Conservation (phyloP, 53 echinoderm and acorn worm genomes). For the Arbacia lixula region DNA sequence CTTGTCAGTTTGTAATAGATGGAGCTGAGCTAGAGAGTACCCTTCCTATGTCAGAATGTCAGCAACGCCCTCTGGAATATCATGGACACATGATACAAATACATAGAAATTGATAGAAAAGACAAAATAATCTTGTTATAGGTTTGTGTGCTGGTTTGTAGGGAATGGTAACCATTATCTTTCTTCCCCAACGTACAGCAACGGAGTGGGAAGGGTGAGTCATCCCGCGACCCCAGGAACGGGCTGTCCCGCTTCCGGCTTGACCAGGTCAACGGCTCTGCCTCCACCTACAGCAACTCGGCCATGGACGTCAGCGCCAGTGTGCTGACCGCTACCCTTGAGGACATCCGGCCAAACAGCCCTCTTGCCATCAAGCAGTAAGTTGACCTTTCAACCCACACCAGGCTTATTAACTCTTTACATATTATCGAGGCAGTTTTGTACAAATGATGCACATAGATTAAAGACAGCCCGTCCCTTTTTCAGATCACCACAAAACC, state of each 20-base stretch:
- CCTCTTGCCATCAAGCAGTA: conserved; percentile 95
- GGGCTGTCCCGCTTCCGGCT: conserved; percentile 91
- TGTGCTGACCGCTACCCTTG: conserved; percentile 75
- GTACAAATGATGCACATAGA: too few relatives aligned
- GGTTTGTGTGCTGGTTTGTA: too few relatives aligned
- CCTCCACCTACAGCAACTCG: conserved; percentile 69
- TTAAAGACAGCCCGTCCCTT: too few relatives aligned
- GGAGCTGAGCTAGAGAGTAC: conserved; percentile 81
- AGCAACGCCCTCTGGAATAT: too few relatives aligned
- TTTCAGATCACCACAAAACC: too few relatives aligned
- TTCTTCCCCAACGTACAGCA: conserved; percentile 55
- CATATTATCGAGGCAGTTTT: too few relatives aligned
- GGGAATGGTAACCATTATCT: not conserved
- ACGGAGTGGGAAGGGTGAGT: conserved; percentile 71
- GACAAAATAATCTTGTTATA: too few relatives aligned
- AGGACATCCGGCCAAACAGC: conserved; percentile 94
- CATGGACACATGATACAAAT: too few relatives aligned
- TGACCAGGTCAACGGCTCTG: conserved; percentile 75
- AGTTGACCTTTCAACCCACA: too few relatives aligned
- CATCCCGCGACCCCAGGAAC: conserved; percentile 77
- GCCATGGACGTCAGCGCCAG: conserved; percentile 72
- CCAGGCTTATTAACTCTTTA: too few relatives aligned
- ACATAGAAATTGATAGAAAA: too few relatives aligned
- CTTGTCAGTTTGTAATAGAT: conserved; percentile 90
- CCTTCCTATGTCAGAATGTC: too few relatives aligned